A percentile compares a stretch with the other conserved stretches of the same genome.
Evolutionary conservation across 1,140 invertebrate species (phyloP).

Genomic region (Drosophila ercepeae): DNA sequence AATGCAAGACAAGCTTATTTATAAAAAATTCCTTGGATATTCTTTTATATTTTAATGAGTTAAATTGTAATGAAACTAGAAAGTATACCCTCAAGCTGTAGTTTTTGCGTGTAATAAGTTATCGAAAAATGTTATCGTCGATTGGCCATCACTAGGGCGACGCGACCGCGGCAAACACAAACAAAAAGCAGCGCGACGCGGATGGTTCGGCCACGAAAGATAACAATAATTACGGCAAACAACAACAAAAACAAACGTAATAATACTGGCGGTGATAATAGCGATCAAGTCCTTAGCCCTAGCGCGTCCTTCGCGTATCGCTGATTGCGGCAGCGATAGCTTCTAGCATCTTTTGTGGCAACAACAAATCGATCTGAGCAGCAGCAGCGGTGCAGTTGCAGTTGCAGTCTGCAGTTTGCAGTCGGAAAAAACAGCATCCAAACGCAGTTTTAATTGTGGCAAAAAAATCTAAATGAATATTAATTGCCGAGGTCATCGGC

Average conservation of each 20-base stretch:
- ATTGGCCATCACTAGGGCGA: not conserved
- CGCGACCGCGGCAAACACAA: conserved; percentile 3
- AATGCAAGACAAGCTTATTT: not conserved
- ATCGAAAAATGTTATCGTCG: not conserved
- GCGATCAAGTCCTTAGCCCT: not conserved
- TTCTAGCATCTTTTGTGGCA: conserved; percentile 19
- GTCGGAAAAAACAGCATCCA: conserved; percentile 1
- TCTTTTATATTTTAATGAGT: not conserved
- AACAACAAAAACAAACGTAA: conserved; percentile 16
- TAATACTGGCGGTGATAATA: conserved; percentile 12
- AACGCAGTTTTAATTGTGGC: conserved; percentile 28
- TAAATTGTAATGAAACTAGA: not conserved
- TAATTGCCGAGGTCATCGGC: conserved; percentile 68
- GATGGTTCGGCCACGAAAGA: conserved; percentile 5
- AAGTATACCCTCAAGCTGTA: not conserved
- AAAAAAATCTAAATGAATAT: conserved; percentile 66
- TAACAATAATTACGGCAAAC: conserved; percentile 29
- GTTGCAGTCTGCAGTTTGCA: conserved; percentile 14
- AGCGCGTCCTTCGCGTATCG: not conserved
- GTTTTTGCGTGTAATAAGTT: no score
- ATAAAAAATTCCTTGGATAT: not conserved
- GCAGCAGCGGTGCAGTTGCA: not conserved
- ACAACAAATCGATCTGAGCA: conserved; percentile 18
- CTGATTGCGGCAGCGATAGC: conserved; percentile 6
- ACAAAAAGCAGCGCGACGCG: conserved; percentile 14